Evolutionary conservation across 2,888 invertebrate species (phyloP), one percentile per base, ranked within the genome.

Genomic region (Acronicta aceris): DNA sequence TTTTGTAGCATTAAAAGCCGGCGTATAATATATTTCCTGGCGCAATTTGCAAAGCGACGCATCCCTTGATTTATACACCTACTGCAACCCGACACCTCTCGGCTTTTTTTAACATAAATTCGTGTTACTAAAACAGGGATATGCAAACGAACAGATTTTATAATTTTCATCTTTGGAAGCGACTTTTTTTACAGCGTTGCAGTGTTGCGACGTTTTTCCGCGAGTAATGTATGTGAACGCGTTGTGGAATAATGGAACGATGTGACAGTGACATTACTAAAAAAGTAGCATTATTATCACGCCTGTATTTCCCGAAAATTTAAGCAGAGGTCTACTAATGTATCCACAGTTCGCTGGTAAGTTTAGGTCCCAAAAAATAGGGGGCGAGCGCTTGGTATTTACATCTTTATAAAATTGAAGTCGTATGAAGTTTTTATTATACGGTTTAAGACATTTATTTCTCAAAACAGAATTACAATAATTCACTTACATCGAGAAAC

Each of bases 91-190:
- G 60, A 68, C 67, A 55, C 64, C 68, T 57, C 41, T 38, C 64
- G 36, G 46, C 40, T 57, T 71, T 71, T n/a, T 71, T 71, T 58
- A 52, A 67, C 67, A 68, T 71, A 67, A 71, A 71, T 71, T 54
- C 56, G 47, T 30, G 71, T 64, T 53, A 67, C 63, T 70, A 65
- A 69, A 69, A 67, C 63, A 56, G n/a, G 55, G 53, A 59, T 53
- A 57, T 55, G 67, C 63, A 42, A 63, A 51, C 43, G 59, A 53
- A 67, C 58, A 53, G 55, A 71, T 59, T 66, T 70, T 48, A 53
- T 61, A 54, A 70, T 61, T 57, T 70, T 61, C 50, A 55, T 70
- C 70, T 65, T 70, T 61, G 27, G 57, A 70, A 65, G 38, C 43
- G 16, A 47, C 30, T 43, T 65, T 65, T 65, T 65, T 17, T 2